A percentile compares a stretch with the other conserved stretches of the same genome.
Conservation (phyloP, 2,113 vertebrate genomes). For the Crotophaga sulcirostris region DNA sequence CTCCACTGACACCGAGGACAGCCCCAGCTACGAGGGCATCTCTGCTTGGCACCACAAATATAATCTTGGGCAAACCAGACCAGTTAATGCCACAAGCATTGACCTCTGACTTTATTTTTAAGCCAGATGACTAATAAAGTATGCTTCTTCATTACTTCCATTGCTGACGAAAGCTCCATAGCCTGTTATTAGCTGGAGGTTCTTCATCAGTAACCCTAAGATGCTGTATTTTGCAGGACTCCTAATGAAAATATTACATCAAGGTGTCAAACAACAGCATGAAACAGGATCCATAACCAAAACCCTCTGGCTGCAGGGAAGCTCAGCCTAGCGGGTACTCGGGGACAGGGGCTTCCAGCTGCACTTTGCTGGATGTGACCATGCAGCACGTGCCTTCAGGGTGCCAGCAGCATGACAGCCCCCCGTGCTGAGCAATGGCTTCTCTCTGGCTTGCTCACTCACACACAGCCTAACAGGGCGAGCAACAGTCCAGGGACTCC, state of each 20-base stretch:
- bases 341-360: background rate
- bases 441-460: background rate
- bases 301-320: background rate
- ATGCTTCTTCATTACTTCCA: background rate
- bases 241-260: background rate
- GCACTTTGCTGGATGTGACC: background rate
- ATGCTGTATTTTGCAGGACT: background rate
- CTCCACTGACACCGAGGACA: background rate
- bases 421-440: background rate
- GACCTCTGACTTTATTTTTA: background rate
- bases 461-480: background rate
- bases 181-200: background rate
- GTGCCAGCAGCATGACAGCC: background rate
- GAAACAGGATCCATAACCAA: background rate
- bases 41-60: background rate
- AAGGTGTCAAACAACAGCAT: background rate
- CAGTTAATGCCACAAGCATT: background rate
- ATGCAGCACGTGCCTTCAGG: background rate
- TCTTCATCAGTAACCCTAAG: background rate
- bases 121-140: background rate
- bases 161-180: background rate
- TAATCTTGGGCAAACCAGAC: background rate
- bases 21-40: background rate
- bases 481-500: rapidly evolving
- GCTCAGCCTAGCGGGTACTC: background rate